Conservation (phyloP, 2,113 vertebrate species). For the Gymnarchus niloticus region DNA sequence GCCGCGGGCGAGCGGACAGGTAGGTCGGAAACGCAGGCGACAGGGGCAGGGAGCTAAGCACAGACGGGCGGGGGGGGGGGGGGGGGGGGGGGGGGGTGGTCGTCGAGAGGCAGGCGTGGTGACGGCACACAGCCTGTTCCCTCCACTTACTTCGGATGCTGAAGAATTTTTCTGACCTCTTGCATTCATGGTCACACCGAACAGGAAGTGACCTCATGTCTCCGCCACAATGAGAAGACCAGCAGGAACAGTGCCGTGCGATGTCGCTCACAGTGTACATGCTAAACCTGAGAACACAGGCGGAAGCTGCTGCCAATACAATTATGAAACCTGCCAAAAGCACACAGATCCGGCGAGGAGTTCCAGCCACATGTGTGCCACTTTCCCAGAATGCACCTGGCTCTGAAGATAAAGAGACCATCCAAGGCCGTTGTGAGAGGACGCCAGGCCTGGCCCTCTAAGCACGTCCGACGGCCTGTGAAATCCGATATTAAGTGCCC, state of each 20-base stretch:
- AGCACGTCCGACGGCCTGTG: background rate
- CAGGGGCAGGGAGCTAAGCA: conserved; percentile 37
- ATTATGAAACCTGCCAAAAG: background rate
- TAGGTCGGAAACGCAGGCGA: conserved; percentile 21
- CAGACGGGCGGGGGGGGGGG: conserved; percentile 33
- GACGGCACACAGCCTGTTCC: conserved; percentile 11
- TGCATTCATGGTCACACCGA: background rate
- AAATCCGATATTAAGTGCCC: background rate
- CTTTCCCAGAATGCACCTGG: conserved; percentile 8
- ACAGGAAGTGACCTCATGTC: conserved; percentile 6
- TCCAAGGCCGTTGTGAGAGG: background rate
- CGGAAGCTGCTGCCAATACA: background rate
- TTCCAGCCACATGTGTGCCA: background rate
- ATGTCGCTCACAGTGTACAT: background rate
- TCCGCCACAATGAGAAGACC: background rate
- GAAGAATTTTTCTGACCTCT: conserved; percentile 16
- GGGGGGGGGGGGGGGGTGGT: conserved; percentile 20
- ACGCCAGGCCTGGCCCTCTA: background rate
- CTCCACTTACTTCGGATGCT: background rate
- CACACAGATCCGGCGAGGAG: background rate
- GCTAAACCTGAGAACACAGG: background rate
- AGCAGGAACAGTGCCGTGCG: background rate
- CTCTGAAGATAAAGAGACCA: background rate
- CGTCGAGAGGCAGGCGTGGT: too few species aligned
- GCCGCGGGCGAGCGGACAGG: conserved; percentile 28